Evolutionary conservation across 2,113 vertebrate genomes (phyloP), one percentile per base, ranked within the genome.

Genomic region (Crotalus horridus): DNA sequence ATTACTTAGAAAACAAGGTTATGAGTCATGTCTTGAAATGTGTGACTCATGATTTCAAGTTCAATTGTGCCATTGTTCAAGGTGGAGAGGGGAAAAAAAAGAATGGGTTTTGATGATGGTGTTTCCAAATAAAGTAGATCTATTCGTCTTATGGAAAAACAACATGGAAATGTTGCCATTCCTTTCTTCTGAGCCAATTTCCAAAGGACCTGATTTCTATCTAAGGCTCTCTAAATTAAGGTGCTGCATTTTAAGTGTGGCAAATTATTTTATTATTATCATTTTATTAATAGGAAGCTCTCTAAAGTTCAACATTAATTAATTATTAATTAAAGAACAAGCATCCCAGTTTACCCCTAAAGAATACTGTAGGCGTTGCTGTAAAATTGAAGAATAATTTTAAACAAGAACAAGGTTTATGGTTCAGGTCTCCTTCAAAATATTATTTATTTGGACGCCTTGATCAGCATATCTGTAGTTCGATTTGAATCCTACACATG

Each of bases 71-170:
- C 92, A n/a, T 46, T 33, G 29, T 93, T 92, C 87, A 81, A 9
- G 85, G 86, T 85, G 26, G 86, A 11, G 86, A 89, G 21, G 10
- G 10, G 23, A 89, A 94, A 94, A 55, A 29, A 85, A 92, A 1
- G 53, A 56, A 12, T 87, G 92, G 69, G 3, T 0, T 93, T 51
- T 69, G n/a, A 69, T 90, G 89, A 39, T 53, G 94, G 96, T 94
- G 24, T 89, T 95, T 94, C 95, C 96, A 96, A 92, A 95, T 93
- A 87, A 54, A 87, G 6, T 29, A 87, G 93, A 21, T 46, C 90
- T 95, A 69, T 94, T 74, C 91, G 1, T 86, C 93, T 95, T 88
- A 95, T 94, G 93, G 92, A 91, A 94, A 74, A 48, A 92, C 92
- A 91, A 95, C 74, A 33, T n/a, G 0, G 0, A 95, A 93, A 95